Conservation (phyloP, 2,797 vertebrate species). For the Neostethus bicornis region DNA sequence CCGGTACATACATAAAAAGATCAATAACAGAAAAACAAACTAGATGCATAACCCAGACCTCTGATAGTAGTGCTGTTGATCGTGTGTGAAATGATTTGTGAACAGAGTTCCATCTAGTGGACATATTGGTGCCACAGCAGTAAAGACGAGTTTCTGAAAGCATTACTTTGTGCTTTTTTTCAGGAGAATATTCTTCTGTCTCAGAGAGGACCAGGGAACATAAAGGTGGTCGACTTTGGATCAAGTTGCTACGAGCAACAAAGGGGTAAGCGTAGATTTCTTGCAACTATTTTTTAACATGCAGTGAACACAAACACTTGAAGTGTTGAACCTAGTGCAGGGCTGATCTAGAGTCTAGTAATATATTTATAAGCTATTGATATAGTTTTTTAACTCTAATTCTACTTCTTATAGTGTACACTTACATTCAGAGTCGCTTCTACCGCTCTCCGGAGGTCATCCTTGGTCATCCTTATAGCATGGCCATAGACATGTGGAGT, state of each 20-base stretch:
- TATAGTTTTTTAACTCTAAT: background rate
- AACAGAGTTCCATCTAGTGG: slow-evolving; percentile 53
- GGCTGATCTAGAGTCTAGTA: too few species aligned
- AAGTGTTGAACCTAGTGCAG: background rate
- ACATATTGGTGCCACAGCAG: background rate
- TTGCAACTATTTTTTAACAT: background rate
- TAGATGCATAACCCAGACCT: too few species aligned
- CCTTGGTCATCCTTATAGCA: slow-evolving; percentile 90
- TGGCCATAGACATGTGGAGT: slow-evolving; percentile 97
- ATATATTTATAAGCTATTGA: too few species aligned
- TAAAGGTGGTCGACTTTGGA: slow-evolving; percentile 97
- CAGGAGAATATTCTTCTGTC: slow-evolving; percentile 94
- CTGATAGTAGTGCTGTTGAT: too few species aligned
- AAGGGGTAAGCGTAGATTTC: slow-evolving; percentile 79
- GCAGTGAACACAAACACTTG: background rate
- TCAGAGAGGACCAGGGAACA: slow-evolving; percentile 88
- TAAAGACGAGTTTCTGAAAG: background rate
- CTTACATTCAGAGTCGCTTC: slow-evolving; percentile 94
- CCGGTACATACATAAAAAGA: slow-evolving; percentile 77
- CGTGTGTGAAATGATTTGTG: background rate
- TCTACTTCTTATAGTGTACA: slow-evolving; percentile 81
- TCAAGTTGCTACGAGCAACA: slow-evolving; percentile 95
- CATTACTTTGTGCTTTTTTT: slow-evolving; percentile 15
- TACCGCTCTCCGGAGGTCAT: slow-evolving; percentile 95
- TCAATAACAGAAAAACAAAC: background rate